Percentiles rank a stretch among this genome's conserved stretches.
Evolutionary conservation across 2,797 vertebrate species (phyloP).

Genomic region (Salmo trutta): DNA sequence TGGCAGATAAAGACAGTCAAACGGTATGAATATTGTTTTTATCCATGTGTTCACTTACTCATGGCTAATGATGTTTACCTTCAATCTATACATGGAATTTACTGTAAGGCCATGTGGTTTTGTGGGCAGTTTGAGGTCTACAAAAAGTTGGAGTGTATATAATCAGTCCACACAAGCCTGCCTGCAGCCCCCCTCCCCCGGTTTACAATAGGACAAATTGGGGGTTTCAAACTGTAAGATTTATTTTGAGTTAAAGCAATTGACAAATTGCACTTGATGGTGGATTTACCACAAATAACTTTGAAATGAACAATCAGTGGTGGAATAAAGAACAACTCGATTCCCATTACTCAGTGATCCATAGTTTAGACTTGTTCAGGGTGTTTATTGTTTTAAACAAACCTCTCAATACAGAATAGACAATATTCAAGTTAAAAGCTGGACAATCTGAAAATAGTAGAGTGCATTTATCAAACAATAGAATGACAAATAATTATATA

Average conservation of each 20-base stretch:
- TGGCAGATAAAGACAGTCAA: slow-evolving; percentile 16
- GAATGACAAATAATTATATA: slow-evolving; percentile 31
- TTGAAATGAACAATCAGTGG: slow-evolving; percentile 11
- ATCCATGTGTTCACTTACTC: neutral
- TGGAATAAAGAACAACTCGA: slow-evolving; percentile 3
- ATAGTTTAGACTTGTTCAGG: slow-evolving; percentile 18
- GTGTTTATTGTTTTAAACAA: slow-evolving; percentile 30
- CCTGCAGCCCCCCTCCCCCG: neutral
- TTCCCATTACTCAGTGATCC: slow-evolving; percentile 16
- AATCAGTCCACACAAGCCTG: neutral
- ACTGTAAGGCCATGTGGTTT: neutral
- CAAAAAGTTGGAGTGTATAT: slow-evolving; percentile 42
- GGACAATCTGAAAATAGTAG: slow-evolving; percentile 50
- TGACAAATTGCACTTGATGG: slow-evolving; percentile 19
- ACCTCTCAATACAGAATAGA: slow-evolving; percentile 47
- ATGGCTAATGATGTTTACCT: slow-evolving; percentile 12
- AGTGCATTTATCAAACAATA: slow-evolving; percentile 58
- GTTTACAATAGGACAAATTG: neutral
- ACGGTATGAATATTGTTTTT: neutral
- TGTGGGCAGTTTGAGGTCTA: neutral
- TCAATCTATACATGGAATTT: neutral
- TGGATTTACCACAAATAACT: neutral
- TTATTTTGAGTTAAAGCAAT: slow-evolving; percentile 6
- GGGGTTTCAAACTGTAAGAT: neutral
- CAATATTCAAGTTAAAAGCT: slow-evolving; percentile 39